A percentile compares a stretch with the other conserved stretches of the same genome.
Evolutionary conservation across 1,140 invertebrate genomes (phyloP).

Genomic region (Heliconius nattereri): DNA sequence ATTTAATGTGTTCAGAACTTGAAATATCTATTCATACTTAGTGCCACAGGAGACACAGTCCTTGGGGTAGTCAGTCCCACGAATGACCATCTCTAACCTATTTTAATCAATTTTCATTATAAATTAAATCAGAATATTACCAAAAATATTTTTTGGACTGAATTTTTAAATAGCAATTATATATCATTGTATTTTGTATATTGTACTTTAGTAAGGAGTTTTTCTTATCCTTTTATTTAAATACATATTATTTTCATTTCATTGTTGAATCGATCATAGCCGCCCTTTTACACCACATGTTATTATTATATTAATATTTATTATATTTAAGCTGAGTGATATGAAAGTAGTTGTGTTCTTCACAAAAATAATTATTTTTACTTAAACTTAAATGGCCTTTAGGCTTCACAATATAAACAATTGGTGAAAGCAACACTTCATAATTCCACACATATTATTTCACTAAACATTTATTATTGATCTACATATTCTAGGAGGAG

Average conservation of each 20-base stretch:
- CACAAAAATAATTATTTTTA: no score
- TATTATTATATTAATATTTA: slow-evolving; percentile 4
- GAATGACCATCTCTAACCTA: background rate
- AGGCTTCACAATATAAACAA: background rate
- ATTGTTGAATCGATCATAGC: background rate
- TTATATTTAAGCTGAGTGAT: background rate
- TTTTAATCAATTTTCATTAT: background rate
- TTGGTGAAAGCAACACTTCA: background rate
- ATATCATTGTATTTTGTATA: background rate
- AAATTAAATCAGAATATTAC: background rate
- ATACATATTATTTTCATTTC: background rate
- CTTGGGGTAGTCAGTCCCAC: background rate
- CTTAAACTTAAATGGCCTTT: background rate
- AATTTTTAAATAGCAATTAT: background rate
- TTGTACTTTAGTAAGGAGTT: background rate
- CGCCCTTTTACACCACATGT: background rate
- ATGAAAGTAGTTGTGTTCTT: background rate
- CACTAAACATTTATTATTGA: background rate
- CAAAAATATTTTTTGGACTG: background rate
- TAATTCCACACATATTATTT: background rate
- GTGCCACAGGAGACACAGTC: slow-evolving; percentile 1
- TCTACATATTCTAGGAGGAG: background rate
- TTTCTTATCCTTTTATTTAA: background rate
- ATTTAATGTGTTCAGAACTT: background rate
- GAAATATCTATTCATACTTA: background rate